Evolutionary conservation across 2,888 invertebrate genomes (phyloP), one percentile per base, ranked within the genome.

Genomic region (Choreutis nemorana): DNA sequence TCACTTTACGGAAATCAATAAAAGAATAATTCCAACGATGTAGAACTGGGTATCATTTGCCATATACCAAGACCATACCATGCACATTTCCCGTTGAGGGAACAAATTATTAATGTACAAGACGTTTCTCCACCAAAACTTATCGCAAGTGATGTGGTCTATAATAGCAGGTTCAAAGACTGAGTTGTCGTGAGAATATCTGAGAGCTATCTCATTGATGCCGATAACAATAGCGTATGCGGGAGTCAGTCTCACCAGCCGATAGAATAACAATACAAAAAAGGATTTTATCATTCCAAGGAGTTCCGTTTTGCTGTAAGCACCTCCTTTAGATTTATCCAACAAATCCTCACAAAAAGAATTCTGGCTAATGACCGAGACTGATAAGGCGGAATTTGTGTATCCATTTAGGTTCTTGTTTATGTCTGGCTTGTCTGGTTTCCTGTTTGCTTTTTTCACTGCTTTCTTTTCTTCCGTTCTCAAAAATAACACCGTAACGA

Each of bases 41-140:
- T 88, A 90, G 59, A 90, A 90, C 59, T 90, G 89, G 34, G 87
- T 89, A 50, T 90, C 90, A 46, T 89, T 90, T 5, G 90, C 87
- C 81, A 90, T 85, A 46, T 90, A 90, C 90, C 90, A 90, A 26
- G 87, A 87, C 90, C 90, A 90, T 33, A 87, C 80, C 87, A 90
- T 88, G 56, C 90, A 90, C 80, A 89, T 87, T 51, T 90, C 89
- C 13, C 79, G 73, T 52, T 87, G 85, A 0, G 89, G 87, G 55
- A 82, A 91, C 53, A 90, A 82, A 50, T 90, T 91, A 61, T 91
- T 91, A 48, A 91, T 87, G 55, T 90, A 91, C 9, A 91, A 71
- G n/a, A 87, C 80, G 50, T 92, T 91, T 34, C 91, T 79, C 91
- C 91, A 92, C 91, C 91, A 92, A 57, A 81, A 90, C 39, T 82